Evolutionary conservation across 2,888 invertebrate genomes (phyloP), one percentile per base, ranked within the genome.

Genomic region (Danaus chrysippus): DNA sequence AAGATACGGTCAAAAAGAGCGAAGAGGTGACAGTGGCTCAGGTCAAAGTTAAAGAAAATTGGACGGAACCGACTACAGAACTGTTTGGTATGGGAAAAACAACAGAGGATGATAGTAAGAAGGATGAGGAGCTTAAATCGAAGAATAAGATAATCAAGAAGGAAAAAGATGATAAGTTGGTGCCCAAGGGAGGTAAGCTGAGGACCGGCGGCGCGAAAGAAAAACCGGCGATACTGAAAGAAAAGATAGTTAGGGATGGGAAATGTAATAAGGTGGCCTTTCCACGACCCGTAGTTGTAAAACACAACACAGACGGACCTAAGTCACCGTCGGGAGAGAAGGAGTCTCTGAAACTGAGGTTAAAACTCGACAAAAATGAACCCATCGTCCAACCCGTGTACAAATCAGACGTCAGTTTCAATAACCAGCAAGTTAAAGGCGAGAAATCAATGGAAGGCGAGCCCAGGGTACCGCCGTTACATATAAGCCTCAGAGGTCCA

Each of bases 281-380:
- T 77, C 73, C 81, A 73, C 83, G 86, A 65, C 79, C 81, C 43
- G 72, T 72, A 64, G 75, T 76, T 73, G 76, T 81, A 43, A 81
- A 82, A 69, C 76, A 81, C 1, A 68, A 67, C 10, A 68, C 72
- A 9, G 85, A 85, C n/a, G 76, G 80, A 42, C 86, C 87, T 1
- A 80, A 83, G 60, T 85, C 88, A 41, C 85, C 85, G 10, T 78
- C 83, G 13, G 84, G 86, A 0, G 91, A 91, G 75, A 91, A 91
- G 68, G 96, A 97, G 76, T 96, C 96, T 76, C 95, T 97, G 66
- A 97, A 96, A 78, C 84, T 97, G 58, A 91, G 96, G 68, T 86
- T 97, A 44, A 97, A 97, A 77, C 82, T 97, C 65, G 97, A 96
- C 73, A 96, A 96, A 78, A 94, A 94, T 54, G 96, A 96, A 80